Evolutionary conservation across 1,140 invertebrate genomes (phyloP), one percentile per base, ranked within the genome.

Genomic region (Aphis craccivora): DNA sequence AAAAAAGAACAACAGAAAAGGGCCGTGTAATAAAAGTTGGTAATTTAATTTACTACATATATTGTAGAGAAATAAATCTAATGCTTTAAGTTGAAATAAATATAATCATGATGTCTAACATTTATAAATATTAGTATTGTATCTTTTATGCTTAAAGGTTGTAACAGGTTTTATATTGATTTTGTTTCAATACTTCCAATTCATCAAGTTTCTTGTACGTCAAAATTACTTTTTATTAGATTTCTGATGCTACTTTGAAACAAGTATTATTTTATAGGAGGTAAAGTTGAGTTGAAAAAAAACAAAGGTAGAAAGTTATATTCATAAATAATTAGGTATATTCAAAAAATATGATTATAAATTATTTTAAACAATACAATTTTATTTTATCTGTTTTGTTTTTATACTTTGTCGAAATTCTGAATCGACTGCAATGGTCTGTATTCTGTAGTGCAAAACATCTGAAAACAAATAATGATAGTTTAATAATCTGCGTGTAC

Each of bases 391-490:
- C 0, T 35, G 2, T 76, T n/a, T 76, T 0, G 14, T 14, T 76
- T n/a, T n/a, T 22, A 6, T 76, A n/a, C 14, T n/a, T 0, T 18
- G 60, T 76, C 30, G 25, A 67, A n/a, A 76, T n/a, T n/a, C 14
- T 76, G 11, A 18, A 76, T 43, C 40, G 22, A 23, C 23, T 43
- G 83, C 23, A 84, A 84, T 84, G 22, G 83, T 43, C 37, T 23
- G 37, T 6, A 40, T 40, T 40, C 37, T 9, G 37, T 6, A 40
- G 83, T 40, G 9, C 0, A 9, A 83, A 22, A 83, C 22, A 43
- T 40, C 84, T 87, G 43, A 48, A 87, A 87, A 45, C 25, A 87
- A 87, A 87, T 5, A 87, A 86, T 30, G 14, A 87, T 87, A 84
- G n/a, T 83, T 87, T 87, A 87, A n/a, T 14, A 45, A 87, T 87